Base-by-base conservation (phyloP, 2,888 invertebrate genomes). In the Ophion ellenae region DNA sequence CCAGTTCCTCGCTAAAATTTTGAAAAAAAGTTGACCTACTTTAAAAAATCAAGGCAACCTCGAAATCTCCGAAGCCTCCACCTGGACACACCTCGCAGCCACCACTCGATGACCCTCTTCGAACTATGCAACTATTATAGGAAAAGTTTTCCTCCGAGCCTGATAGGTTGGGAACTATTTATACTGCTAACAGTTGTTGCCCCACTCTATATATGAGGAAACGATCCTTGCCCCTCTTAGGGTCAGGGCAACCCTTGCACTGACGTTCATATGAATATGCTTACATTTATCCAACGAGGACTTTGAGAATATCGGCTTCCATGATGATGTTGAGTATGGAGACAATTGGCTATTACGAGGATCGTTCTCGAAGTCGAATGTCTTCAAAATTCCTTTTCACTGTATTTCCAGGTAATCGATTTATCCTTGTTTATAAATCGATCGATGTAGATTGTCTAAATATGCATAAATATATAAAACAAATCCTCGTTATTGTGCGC, bases 401-500 rank as follows among this genome's bases (percentile, higher is more conserved):
- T 14, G 1, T 53, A 53, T 53, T 1, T 53, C 11, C 17, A 53
- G 0, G 4, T 5, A 53, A 4, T 53, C 17, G 2, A 17, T 53
- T 53, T 11, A 53, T 17, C 17, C 53, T 3, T 53, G 11, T 17
- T 53, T 17, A 17, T 53, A 53, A 53, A 53, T 53, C 3, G 0
- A 53, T 53, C 4, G 53, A 53, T 17, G 17, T 14, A 17, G 53
- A 17, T 53, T 14, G 17, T 53, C 53, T 14, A 53, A 53, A 53
- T 53, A 53, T 53, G 53, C 5, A 57, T 36, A 36, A 36, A 5
- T 10, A 11, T 71, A 24, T 73, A 7, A 11, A 20, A 53, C 36
- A 32, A 20, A 57, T 73, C 0, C n/a, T 14, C 61, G 71, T 10
- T 17, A 59, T 61, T 75, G 81, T 78, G 78, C 69, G 64, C 78